Percentiles rank a stretch among this genome's conserved stretches.
These are phyloP conservation scores for Lydus trimaculatus DNA, from an alignment of 2,888 invertebrate species.

Conservation along the genomic window DNA sequence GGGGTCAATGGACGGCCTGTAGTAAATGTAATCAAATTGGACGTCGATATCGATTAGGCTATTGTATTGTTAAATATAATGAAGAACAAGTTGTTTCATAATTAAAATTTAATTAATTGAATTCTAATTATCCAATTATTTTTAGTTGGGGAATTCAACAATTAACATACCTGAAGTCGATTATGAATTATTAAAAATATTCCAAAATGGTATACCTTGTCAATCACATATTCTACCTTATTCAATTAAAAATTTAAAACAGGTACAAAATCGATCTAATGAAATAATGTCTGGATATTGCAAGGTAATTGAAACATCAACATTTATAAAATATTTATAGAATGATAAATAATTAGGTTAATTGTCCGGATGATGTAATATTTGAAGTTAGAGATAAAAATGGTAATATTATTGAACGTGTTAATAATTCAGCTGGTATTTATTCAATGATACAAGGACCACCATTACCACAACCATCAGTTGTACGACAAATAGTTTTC, in stretches of 20 bases:
- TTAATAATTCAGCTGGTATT: slow-evolving; percentile 69
- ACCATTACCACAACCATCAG: slow-evolving; percentile 59
- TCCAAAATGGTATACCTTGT: slow-evolving; percentile 67
- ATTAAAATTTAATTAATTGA: background rate
- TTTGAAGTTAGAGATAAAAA: slow-evolving; percentile 65
- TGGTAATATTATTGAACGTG: slow-evolving; percentile 65
- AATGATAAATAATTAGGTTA: slow-evolving; percentile 48
- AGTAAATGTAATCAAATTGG: slow-evolving; percentile 69
- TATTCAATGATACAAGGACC: slow-evolving; percentile 64
- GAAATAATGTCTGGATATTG: slow-evolving; percentile 67
- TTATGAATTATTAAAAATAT: slow-evolving; percentile 56
- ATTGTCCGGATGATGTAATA: slow-evolving; percentile 60
- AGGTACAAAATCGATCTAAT: slow-evolving; percentile 60
- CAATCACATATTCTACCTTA: slow-evolving; percentile 64
- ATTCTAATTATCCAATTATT: background rate
- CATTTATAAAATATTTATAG: background rate
- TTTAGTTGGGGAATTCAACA: background rate
- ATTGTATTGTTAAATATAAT: slow-evolving; percentile 61
- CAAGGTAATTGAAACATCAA: slow-evolving; percentile 55
- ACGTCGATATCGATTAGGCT: slow-evolving; percentile 66
- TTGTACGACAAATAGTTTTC: slow-evolving; percentile 59
- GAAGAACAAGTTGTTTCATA: background rate
- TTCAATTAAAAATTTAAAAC: slow-evolving; percentile 54
- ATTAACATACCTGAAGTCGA: slow-evolving; percentile 33
- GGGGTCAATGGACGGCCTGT: slow-evolving; percentile 73